These are phyloP conservation scores for Macaria notata DNA, from an alignment of 2,888 invertebrate genomes.

Conservation along the genomic window DNA sequence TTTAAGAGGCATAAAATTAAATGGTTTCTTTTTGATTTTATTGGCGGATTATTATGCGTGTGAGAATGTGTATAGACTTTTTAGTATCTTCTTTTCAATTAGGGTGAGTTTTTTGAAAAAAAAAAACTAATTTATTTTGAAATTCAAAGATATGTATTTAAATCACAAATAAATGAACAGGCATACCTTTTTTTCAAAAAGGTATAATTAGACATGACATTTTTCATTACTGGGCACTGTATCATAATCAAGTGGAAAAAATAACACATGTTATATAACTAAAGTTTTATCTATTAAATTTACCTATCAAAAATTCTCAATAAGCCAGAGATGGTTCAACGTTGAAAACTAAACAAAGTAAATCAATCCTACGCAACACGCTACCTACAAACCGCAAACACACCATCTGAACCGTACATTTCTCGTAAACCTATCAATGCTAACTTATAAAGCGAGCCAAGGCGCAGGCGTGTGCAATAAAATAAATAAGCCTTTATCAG, in stretches of 20 bases:
- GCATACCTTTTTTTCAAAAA: no score
- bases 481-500: conserved; percentile 54
- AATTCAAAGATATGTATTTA: no score
- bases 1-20: conserved; percentile 27
- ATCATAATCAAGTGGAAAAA: no score
- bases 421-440: conserved; percentile 51
- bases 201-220: no score
- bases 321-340: conserved; percentile 36
- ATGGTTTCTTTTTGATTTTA: conserved; percentile 12
- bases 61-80: no score
- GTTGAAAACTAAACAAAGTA: conserved; percentile 48
- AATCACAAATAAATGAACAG: no score
- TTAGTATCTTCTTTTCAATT: no score
- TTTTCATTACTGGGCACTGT: no score
- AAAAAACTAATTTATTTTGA: no score
- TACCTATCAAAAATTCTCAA: not conserved
- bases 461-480: conserved; percentile 57
- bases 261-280: no score
- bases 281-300: no score
- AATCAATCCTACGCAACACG: conserved; percentile 68
- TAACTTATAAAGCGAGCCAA: conserved; percentile 46
- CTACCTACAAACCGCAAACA: conserved; percentile 37
- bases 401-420: conserved; percentile 31
- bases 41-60: conserved; percentile 27
- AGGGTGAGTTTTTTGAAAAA: no score